Conservation (phyloP, 2,797 vertebrate genomes). For the Gambusia yucatana region DNA sequence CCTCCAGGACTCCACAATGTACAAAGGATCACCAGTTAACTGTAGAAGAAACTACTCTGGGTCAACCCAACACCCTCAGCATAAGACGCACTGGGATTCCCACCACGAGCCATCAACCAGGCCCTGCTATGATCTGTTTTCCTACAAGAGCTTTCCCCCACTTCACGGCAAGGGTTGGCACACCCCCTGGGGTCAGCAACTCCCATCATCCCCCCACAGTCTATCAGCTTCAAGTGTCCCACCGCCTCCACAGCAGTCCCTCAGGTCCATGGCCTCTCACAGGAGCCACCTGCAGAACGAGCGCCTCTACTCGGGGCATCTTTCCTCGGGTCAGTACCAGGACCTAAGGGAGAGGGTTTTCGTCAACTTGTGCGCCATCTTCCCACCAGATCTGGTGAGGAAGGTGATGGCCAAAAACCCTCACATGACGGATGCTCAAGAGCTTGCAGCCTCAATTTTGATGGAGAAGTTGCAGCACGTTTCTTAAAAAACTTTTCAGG, state of each 20-base stretch:
- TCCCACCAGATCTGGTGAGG: slow-evolving; percentile 90
- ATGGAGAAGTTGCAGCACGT: slow-evolving; percentile 89
- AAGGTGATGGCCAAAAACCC: slow-evolving; percentile 93
- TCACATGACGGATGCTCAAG: slow-evolving; percentile 90
- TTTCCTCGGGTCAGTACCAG: slow-evolving; percentile 77
- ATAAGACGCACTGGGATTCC: slow-evolving; percentile 84
- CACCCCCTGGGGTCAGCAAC: slow-evolving; percentile 69
- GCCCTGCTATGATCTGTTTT: slow-evolving; percentile 87
- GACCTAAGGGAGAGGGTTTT: slow-evolving; percentile 90
- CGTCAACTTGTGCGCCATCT: slow-evolving; percentile 93
- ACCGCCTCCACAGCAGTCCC: slow-evolving; percentile 29
- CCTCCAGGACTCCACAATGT: slow-evolving; percentile 82
- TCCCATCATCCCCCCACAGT: slow-evolving; percentile 40
- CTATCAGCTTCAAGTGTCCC: slow-evolving; percentile 32
- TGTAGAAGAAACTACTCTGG: slow-evolving; percentile 83
- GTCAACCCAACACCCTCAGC: slow-evolving; percentile 63
- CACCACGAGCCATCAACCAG: slow-evolving; percentile 85
- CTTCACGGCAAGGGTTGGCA: slow-evolving; percentile 87
- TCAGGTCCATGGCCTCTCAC: slow-evolving; percentile 30
- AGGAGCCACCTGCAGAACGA: slow-evolving; percentile 33
- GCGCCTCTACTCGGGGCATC: slow-evolving; percentile 78
- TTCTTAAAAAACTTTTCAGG: slow-evolving; percentile 81
- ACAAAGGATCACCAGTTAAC: slow-evolving; percentile 83
- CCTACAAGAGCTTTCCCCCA: slow-evolving; percentile 87
- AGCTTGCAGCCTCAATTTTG: slow-evolving; percentile 94